Evolutionary conservation across 2,113 vertebrate genomes (phyloP).

Genomic region (Pterocles burchelli): DNA sequence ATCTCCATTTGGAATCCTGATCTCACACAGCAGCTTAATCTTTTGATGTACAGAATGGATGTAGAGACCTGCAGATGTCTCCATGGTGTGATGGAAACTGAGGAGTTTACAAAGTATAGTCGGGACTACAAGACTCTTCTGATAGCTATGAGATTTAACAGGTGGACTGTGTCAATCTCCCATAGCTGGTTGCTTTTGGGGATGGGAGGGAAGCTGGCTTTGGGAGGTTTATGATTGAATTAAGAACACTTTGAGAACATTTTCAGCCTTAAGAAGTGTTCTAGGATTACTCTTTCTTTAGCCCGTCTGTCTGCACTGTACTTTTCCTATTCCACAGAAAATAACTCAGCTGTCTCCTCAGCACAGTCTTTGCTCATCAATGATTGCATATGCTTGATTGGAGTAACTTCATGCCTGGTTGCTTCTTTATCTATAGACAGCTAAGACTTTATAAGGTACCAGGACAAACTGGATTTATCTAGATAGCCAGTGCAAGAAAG

Average conservation of each 20-base stretch:
- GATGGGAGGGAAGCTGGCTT: conserved; percentile 1
- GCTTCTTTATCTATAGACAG: background rate
- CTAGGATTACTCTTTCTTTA: conserved; percentile 50
- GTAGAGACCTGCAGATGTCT: background rate
- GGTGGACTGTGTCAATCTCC: conserved; percentile 40
- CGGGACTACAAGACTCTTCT: background rate
- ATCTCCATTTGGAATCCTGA: background rate
- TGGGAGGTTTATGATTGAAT: conserved; percentile 13
- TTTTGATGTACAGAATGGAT: background rate
- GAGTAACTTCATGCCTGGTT: background rate
- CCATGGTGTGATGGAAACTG: background rate
- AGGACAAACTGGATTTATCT: background rate
- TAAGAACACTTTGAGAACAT: conserved; percentile 46
- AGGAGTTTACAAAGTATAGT: background rate
- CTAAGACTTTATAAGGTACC: background rate
- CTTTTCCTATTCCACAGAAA: background rate
- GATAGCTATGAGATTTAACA: conserved; percentile 10
- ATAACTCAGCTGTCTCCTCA: conserved; percentile 12
- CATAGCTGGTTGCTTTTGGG: background rate
- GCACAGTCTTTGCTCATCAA: background rate
- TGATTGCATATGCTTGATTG: background rate
- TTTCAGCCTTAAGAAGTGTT: conserved; percentile 32
- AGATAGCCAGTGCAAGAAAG: background rate
- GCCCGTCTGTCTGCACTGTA: conserved; percentile 26
- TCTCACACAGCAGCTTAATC: background rate